Base-by-base conservation (phyloP, 2,797 vertebrate species). In the Lepilemur septentrionalis region DNA sequence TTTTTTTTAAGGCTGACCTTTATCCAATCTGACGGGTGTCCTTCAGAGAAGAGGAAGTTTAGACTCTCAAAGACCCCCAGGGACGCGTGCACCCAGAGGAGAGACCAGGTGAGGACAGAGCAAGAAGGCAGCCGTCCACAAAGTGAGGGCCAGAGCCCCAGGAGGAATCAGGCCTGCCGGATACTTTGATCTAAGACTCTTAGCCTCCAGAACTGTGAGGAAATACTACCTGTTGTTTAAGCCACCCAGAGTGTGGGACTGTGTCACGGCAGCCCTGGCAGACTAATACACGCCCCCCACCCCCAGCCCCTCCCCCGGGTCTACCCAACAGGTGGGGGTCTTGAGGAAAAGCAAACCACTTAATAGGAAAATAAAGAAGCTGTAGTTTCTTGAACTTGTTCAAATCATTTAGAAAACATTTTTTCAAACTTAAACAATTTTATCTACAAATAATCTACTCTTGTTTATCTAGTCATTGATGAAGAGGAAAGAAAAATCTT, bases 351-450 rank as follows among this genome's bases (percentile, higher is more conserved):
- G 3, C 81, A 79, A 38, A 69, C 2, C 14, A 22, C 11, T 32
- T 28, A 63, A 25, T 12, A 65, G 20, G 30, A 90, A 84, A 91
- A 55, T 30, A 43, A 91, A 57, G 14, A 46, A 72, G 22, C 18
- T 65, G 12, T 75, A 11, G 59, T 80, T 85, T 76, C 67, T 85
- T 52, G 13, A 79, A 25, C 25, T 50, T 70, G 10, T 18, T 80
- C 57, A 84, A 81, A 81, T 65, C 2, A 70, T 69, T 81, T 94
- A 76, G 46, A 94, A 91, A 78, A 85, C 15, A 41, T n/a, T 48
- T 91, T 82, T 59, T 70, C 57, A 0, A 80, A 73, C 30, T 52
- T 52, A 85, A 70, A 50, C 1, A 48, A 28, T 30, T 73, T 95
- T 38, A 86, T 35, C 15, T 79, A 63, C 4, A 69, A 86, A 91